Percentiles rank a stretch among this genome's conserved stretches.
phyloP scores from a whole-genome alignment of 2,113 vertebrate genomes.

The Lates calcarifer region DNA sequence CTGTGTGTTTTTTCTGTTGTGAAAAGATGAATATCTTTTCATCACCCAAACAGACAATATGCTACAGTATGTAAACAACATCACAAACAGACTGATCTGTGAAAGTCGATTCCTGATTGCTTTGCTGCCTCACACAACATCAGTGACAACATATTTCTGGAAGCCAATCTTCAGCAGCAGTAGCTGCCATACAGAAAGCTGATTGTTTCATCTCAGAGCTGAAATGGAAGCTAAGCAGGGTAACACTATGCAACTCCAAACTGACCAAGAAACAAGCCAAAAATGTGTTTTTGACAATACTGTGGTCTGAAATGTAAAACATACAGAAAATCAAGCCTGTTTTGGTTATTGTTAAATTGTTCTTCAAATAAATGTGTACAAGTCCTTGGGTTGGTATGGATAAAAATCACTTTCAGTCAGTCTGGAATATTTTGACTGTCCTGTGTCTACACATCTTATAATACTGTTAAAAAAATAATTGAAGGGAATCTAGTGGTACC shows the following conservation, averaged over 20 bases:
- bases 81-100: background rate
- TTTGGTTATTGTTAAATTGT: background rate
- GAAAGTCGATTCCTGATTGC: constrained; percentile 16
- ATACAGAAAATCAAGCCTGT: background rate
- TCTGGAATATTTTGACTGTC: background rate
- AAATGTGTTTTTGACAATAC: background rate
- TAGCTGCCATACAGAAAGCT: constrained; percentile 3
- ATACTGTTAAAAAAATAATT: background rate
- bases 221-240: constrained; percentile 2
- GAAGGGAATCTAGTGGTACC: background rate
- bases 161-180: constrained; percentile 10
- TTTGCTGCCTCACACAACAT: constrained; percentile 38
- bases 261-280: background rate
- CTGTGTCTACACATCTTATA: background rate
- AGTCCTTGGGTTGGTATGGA: too few species aligned
- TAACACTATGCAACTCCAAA: constrained; percentile 4
- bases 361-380: background rate
- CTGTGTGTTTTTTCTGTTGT: background rate
- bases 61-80: background rate
- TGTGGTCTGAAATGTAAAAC: background rate
- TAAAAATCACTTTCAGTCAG: background rate
- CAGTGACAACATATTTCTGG: constrained; percentile 11
- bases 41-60: background rate
- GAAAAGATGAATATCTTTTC: constrained; percentile 5
- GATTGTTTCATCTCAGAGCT: constrained; percentile 34